These are phyloP conservation scores for Scyliorhinus canicula DNA, from an alignment of 2,797 vertebrate genomes.

Conservation along the genomic window DNA sequence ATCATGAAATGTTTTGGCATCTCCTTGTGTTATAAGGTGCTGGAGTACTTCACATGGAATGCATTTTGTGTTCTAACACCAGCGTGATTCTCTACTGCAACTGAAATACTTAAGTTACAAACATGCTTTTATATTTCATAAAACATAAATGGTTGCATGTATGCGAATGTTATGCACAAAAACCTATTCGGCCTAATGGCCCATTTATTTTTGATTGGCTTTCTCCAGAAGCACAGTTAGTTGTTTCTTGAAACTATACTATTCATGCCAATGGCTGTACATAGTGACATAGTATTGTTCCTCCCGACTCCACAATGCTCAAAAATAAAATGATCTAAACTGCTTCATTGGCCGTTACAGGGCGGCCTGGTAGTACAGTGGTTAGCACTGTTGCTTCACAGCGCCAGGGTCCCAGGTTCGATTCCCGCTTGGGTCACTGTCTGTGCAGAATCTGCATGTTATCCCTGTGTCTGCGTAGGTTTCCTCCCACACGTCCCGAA, in stretches of 20 bases:
- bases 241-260: neutral
- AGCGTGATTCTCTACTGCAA: neutral
- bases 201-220: neutral
- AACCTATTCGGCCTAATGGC: neutral
- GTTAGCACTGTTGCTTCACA: too few species aligned
- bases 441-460: too few species aligned
- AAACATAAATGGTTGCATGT: neutral
- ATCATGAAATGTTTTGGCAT: neutral
- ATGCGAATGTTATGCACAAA: neutral
- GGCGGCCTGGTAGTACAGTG: too few species aligned
- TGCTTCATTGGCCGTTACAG: too few species aligned
- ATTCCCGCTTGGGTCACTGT: too few species aligned
- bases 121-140: neutral
- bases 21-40: neutral
- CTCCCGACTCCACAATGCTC: too few species aligned
- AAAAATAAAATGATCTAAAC: neutral
- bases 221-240: neutral
- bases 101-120: neutral
- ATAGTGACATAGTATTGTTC: neutral
- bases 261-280: neutral
- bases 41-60: neutral
- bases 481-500: too few species aligned
- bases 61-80: neutral
- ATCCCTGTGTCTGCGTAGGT: too few species aligned
- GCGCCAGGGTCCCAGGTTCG: too few species aligned